These are phyloP conservation scores for Sesia apiformis DNA, from an alignment of 2,888 invertebrate genomes.

Conservation along the genomic window DNA sequence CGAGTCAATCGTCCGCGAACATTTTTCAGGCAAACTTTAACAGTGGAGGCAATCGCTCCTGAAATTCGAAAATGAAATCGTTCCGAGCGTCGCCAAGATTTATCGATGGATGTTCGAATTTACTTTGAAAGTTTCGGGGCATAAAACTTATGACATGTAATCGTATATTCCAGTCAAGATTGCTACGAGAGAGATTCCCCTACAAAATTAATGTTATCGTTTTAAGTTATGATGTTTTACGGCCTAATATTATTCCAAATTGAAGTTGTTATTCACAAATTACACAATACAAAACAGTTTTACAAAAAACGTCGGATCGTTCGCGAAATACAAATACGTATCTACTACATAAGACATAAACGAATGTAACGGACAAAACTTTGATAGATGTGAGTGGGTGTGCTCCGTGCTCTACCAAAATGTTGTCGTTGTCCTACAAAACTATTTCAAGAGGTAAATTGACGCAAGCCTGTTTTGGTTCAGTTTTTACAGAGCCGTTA, in stretches of 20 bases:
- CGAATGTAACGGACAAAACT: not conserved
- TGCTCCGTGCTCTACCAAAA: not conserved
- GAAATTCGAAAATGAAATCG: slow-evolving; percentile 76
- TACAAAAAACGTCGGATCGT: no score
- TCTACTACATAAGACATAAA: no score
- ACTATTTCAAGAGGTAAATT: not conserved
- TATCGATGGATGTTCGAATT: slow-evolving; percentile 73
- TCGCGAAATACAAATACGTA: no score
- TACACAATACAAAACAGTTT: no score
- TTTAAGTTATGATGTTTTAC: not conserved
- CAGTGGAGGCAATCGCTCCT: slow-evolving; percentile 74
- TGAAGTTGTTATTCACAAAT: no score
- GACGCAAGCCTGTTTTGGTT: not conserved
- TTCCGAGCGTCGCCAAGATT: slow-evolving; percentile 72
- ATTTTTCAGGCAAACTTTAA: slow-evolving; percentile 75
- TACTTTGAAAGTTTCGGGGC: slow-evolving; percentile 70
- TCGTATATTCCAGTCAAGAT: slow-evolving; percentile 64
- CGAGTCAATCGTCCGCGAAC: slow-evolving; percentile 73
- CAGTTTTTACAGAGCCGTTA: not conserved
- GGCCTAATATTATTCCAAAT: not conserved
- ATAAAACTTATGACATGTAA: slow-evolving; percentile 75
- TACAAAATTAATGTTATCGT: slow-evolving; percentile 39
- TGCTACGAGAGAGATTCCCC: slow-evolving; percentile 1
- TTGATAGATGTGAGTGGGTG: not conserved
- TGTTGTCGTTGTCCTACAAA: not conserved